Base-by-base conservation (phyloP, 1,140 invertebrate genomes). In the Wiebesia pumilae region DNA sequence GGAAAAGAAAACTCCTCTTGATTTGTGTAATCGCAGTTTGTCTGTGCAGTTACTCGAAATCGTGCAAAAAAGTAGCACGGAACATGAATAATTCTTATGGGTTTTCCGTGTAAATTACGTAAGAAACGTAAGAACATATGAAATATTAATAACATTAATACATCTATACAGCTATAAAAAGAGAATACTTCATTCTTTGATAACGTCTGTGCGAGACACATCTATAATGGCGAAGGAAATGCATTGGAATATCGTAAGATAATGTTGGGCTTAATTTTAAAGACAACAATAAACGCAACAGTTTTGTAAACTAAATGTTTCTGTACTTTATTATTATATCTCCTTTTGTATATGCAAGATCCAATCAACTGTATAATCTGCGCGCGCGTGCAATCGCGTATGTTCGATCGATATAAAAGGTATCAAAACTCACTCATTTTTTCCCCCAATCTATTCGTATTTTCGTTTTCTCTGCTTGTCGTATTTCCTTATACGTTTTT, bases 1-100 rank as follows among this genome's bases (percentile, higher is more conserved):
- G 90, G 96, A 96, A 86, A 93, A 95, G 87, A 95, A 96, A 91
- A 95, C 96, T 30, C 96, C 97, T 35, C 89, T 97, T 33, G 96
- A 97, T 91, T 90, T 97, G 51, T 95, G 96, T 85, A 93, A 92
- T 83, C 81, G 81, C 40, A 92, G 92, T 86, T 90, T 95, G 40
- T 88, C 85, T 81, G 89, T 91, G 89, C 38, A 91, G 81, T 83
- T 93, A 27, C 88, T 89, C 62, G 86, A 91, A 82, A 88, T 92
- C 27, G 62, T 40, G 0, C 19, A 87, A 30, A 24, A 54, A 16
- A 75, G 1, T 24, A 1, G 4, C 0, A 43, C 38, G 4, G 24
- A 43, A 71, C 27, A 0, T n/a, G 12, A 78, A 21, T 78, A 78
- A 24, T 54, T 54, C 14, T 47, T 47, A n/a, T n/a, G n/a, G n/a